Evolutionary conservation across 2,888 invertebrate genomes (phyloP).

Genomic region (Apomyelois bistriatella): DNA sequence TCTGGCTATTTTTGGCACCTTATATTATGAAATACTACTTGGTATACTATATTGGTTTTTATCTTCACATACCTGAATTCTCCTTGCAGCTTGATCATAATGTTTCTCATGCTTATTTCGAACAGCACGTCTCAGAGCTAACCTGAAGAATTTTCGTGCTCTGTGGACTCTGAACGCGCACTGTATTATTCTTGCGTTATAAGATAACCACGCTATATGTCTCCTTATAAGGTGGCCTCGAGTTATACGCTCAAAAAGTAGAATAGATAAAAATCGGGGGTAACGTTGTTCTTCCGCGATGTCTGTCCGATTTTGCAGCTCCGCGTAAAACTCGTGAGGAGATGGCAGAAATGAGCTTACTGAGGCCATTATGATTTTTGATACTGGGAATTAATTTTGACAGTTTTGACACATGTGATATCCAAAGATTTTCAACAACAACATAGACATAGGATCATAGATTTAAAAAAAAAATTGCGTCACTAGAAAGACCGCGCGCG

Average conservation of each 20-base stretch:
- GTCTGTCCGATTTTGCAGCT: conserved; percentile 48
- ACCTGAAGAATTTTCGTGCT: conserved; percentile 51
- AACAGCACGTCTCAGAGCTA: conserved; percentile 55
- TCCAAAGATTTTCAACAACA: background rate
- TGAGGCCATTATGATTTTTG: conserved; percentile 48
- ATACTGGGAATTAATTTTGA: background rate
- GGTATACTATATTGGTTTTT: too few species aligned
- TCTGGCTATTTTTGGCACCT: too few species aligned
- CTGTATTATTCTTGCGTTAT: conserved; percentile 61
- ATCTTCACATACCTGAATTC: conserved; percentile 49
- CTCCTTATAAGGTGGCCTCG: conserved; percentile 60
- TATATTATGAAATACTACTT: too few species aligned
- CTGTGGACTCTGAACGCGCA: conserved; percentile 56
- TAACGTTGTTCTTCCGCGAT: conserved; percentile 45
- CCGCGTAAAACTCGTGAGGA: conserved; percentile 42
- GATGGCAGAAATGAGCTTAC: conserved; percentile 45
- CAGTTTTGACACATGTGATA: background rate
- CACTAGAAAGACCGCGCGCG: too few species aligned
- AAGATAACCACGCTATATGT: conserved; percentile 55
- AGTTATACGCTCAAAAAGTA: conserved; percentile 51
- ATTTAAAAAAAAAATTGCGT: too few species aligned
- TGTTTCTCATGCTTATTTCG: conserved; percentile 50
- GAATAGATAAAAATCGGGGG: conserved; percentile 47
- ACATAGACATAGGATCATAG: too few species aligned
- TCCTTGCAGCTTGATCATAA: conserved; percentile 54